Evolutionary conservation across 2,113 vertebrate genomes (phyloP).

Genomic region (Chamaea fasciata): DNA sequence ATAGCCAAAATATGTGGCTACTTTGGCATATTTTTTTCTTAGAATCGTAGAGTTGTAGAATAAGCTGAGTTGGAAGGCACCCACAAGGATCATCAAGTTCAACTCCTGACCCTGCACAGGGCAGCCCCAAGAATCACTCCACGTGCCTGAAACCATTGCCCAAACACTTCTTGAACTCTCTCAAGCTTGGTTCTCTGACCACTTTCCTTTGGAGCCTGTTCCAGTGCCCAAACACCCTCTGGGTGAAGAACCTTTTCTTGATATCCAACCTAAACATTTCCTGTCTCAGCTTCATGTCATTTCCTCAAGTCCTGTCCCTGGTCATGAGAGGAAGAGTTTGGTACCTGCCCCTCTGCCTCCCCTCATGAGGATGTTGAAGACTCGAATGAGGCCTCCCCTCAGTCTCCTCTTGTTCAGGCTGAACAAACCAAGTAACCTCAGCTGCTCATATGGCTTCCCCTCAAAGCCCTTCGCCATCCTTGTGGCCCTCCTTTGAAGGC

Average conservation of each 20-base stretch:
- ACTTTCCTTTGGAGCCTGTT: neutral
- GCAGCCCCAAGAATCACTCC: neutral
- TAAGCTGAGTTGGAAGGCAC: neutral
- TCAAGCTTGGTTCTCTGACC: neutral
- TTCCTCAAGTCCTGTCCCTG: neutral
- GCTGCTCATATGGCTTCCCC: accelerated
- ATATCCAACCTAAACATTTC: neutral
- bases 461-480: neutral
- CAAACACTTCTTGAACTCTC: neutral
- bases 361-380: neutral
- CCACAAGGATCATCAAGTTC: neutral
- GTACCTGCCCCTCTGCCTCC: neutral
- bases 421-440: neutral
- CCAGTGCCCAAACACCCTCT: neutral
- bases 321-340: neutral
- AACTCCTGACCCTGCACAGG: neutral
- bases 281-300: neutral
- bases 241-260: neutral
- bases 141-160: neutral
- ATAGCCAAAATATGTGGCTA: neutral
- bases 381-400: neutral
- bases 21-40: neutral
- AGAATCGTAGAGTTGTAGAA: neutral
- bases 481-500: neutral
- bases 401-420: neutral